phyloP scores from a whole-genome alignment of 2,797 vertebrate genomes.

The Knipowitschia caucasica region DNA sequence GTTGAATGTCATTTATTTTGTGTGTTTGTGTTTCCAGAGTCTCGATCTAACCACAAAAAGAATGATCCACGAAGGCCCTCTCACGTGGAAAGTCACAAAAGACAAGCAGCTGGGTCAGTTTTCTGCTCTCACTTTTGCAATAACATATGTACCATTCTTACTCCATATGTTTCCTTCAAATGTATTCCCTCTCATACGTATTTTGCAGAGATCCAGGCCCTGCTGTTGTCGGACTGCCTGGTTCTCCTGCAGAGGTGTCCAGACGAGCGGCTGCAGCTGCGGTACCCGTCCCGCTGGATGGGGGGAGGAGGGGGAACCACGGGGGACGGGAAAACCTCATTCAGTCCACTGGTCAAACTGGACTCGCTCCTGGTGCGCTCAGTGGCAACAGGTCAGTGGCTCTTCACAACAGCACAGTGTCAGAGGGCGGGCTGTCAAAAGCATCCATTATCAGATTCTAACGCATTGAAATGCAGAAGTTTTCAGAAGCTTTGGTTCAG shows the following conservation, averaged over 20 bases:
- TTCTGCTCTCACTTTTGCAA: too few species aligned
- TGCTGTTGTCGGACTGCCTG: conserved; percentile 88
- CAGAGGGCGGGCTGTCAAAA: neutral
- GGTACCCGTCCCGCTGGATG: conserved; percentile 83
- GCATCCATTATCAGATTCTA: too few species aligned
- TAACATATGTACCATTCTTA: neutral
- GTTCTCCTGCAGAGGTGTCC: conserved; percentile 85
- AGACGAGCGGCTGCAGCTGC: conserved; percentile 86
- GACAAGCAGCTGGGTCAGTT: conserved; percentile 89
- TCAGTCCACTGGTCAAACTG: conserved; percentile 75
- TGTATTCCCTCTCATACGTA: neutral
- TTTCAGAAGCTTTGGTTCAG: too few species aligned
- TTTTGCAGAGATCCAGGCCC: conserved; percentile 83
- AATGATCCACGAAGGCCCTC: conserved; percentile 91
- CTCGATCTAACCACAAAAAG: conserved; percentile 85
- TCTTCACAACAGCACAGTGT: neutral
- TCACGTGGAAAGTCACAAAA: conserved; percentile 88
- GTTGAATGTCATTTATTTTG: too few species aligned
- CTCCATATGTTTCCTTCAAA: accelerated
- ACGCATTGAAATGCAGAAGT: too few species aligned
- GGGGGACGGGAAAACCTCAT: conserved; percentile 69
- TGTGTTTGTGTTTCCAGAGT: conserved; percentile 66
- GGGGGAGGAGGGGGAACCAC: conserved; percentile 59
- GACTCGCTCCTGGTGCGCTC: conserved; percentile 73
- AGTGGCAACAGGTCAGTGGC: conserved; percentile 70